phyloP scores from a whole-genome alignment of 2,888 invertebrate genomes.

The Synergus umbraculus region DNA sequence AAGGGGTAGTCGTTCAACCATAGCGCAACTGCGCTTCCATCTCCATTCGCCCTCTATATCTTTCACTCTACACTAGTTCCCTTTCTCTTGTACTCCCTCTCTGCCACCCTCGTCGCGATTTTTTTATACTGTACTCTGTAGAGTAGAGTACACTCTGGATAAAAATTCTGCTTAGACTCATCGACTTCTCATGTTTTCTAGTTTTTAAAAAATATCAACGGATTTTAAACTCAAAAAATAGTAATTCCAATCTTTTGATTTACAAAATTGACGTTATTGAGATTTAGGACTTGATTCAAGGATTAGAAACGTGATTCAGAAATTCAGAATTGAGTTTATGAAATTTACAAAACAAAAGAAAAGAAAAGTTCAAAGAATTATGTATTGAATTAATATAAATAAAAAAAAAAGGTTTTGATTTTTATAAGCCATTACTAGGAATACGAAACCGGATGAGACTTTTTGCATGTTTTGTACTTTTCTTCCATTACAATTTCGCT shows the following conservation, averaged over 20 bases:
- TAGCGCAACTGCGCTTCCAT: conserved; percentile 25
- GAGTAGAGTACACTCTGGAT: not conserved
- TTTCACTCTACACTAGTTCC: conserved; percentile 1
- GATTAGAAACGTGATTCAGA: not conserved
- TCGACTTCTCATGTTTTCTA: not conserved
- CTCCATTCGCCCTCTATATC: conserved; percentile 33
- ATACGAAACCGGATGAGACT: not conserved
- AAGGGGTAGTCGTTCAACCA: conserved; percentile 53
- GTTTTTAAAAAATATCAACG: not conserved
- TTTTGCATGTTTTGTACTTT: not conserved
- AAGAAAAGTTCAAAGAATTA: not conserved
- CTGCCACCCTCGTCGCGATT: not conserved
- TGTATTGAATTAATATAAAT: not conserved
- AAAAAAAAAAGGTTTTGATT: not conserved
- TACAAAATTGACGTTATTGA: not conserved
- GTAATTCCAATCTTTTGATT: no score
- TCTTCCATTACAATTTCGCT: not conserved
- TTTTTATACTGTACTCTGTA: not conserved
- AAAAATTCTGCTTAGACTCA: not conserved
- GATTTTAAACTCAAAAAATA: no score
- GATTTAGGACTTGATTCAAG: not conserved
- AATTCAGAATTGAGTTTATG: not conserved
- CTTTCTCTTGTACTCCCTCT: conserved; percentile 26
- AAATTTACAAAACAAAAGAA: not conserved
- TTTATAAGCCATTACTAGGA: not conserved